phyloP scores from a whole-genome alignment of 2,888 invertebrate genomes.

The Lasioglossum oenotherae region DNA sequence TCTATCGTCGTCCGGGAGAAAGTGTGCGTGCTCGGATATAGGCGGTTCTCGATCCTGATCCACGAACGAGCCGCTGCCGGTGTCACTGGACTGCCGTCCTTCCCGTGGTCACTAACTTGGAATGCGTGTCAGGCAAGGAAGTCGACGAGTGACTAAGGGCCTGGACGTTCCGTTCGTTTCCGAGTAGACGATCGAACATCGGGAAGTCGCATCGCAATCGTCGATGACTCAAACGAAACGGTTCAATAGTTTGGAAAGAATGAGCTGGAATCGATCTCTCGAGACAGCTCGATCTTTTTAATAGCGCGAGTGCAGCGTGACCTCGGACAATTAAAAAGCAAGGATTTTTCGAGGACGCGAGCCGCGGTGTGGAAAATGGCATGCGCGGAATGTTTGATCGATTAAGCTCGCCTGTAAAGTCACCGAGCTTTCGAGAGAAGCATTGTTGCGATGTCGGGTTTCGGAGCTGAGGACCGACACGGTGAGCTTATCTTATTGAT shows the following conservation, averaged over 20 bases:
- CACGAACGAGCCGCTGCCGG: slow-evolving; percentile 28
- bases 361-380: not conserved
- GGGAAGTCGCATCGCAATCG: not conserved
- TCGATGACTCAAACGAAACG: not conserved
- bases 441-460: not conserved
- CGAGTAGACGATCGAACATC: not conserved
- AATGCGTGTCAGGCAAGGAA: slow-evolving; percentile 31
- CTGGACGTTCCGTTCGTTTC: not conserved
- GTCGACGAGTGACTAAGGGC: not conserved
- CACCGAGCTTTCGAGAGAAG: not conserved
- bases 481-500: slow-evolving; percentile 16
- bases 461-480: not conserved
- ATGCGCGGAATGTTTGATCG: slow-evolving; percentile 51
- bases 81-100: slow-evolving; percentile 35
- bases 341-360: not conserved
- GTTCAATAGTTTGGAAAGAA: not conserved
- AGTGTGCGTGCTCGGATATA: slow-evolving; percentile 42
- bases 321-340: not conserved
- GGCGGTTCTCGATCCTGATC: slow-evolving; percentile 25
- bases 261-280: not conserved
- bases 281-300: not conserved
- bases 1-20: slow-evolving; percentile 55
- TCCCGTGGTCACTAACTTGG: slow-evolving; percentile 41
- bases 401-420: slow-evolving; percentile 14
- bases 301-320: not conserved